Percentiles rank a stretch among this genome's conserved stretches.
These are phyloP conservation scores for Leptobrachium ailaonicum DNA, from an alignment of 2,113 vertebrate species.

Conservation along the genomic window DNA sequence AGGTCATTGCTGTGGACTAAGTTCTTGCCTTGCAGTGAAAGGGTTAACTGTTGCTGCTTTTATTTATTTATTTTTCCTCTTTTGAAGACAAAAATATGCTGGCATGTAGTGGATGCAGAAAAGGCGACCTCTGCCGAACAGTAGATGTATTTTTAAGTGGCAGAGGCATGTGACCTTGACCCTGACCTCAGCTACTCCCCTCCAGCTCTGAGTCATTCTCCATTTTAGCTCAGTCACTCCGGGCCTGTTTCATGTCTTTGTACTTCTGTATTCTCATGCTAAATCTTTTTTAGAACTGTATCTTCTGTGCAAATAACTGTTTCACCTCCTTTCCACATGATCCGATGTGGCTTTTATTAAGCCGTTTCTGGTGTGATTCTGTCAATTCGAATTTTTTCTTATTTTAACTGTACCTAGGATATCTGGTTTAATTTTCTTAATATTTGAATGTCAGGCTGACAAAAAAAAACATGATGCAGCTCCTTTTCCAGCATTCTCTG, in stretches of 20 bases:
- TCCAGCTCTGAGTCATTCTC: slow-evolving; percentile 68
- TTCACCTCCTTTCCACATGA: neutral
- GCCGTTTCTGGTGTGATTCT: no score
- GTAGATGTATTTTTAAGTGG: slow-evolving; percentile 36
- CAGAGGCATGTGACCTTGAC: slow-evolving; percentile 69
- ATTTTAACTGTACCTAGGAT: no score
- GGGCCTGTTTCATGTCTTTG: slow-evolving; percentile 56
- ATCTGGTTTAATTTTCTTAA: no score
- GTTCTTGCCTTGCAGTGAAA: neutral
- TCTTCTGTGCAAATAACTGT: neutral
- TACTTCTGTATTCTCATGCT: slow-evolving; percentile 47
- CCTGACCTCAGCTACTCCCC: slow-evolving; percentile 68
- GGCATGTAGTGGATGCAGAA: slow-evolving; percentile 13
- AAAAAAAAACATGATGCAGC: no score
- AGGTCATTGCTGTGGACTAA: neutral
- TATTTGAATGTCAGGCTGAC: no score
- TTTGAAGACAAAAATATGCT: slow-evolving; percentile 32
- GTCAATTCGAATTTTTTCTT: no score
- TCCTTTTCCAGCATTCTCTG: no score
- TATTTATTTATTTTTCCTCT: slow-evolving; percentile 8
- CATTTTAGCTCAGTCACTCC: slow-evolving; percentile 69
- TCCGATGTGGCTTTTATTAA: no score
- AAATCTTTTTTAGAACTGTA: neutral
- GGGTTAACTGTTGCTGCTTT: slow-evolving; percentile 16
- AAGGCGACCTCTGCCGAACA: slow-evolving; percentile 44